These are phyloP conservation scores for Galaxea fascicularis DNA, from an alignment of 92 coral and sea anemone species.

Conservation along the genomic window DNA sequence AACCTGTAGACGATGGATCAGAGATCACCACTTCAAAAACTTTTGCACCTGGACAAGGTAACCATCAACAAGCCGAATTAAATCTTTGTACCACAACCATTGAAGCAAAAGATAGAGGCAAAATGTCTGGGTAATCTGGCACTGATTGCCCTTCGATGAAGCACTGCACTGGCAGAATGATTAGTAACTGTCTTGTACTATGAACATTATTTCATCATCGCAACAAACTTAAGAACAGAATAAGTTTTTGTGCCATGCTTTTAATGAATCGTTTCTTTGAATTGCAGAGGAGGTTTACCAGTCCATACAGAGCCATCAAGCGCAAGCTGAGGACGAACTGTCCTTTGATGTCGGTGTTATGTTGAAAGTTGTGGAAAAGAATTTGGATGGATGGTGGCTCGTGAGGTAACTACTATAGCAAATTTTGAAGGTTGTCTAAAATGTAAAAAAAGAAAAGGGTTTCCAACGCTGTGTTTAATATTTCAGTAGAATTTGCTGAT, in stretches of 20 bases:
- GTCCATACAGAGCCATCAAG: conserved; percentile 44
- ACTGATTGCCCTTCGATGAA: background rate
- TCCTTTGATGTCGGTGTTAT: conserved; percentile 70
- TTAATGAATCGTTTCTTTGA: background rate
- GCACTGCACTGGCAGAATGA: background rate
- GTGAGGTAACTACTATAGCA: conserved; percentile 71
- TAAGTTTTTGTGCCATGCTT: background rate
- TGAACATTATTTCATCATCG: background rate
- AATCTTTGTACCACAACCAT: background rate
- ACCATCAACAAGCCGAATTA: background rate
- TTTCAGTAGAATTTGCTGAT: too few relatives aligned
- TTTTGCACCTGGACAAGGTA: conserved; percentile 73
- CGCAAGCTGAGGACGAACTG: conserved; percentile 54
- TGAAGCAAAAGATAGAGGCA: background rate
- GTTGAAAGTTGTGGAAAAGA: conserved; percentile 56
- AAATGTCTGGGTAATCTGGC: background rate
- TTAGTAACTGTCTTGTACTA: background rate
- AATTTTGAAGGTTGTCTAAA: too few relatives aligned
- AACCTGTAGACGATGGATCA: conserved; percentile 62
- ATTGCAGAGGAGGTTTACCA: conserved; percentile 60
- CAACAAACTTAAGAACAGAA: background rate
- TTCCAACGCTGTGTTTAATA: too few relatives aligned
- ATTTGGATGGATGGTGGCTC: conserved; percentile 74
- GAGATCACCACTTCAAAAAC: conserved; percentile 43
- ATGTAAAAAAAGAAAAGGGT: too few relatives aligned